These are phyloP conservation scores for Steinernema scapterisci DNA, from an alignment of 2,888 invertebrate genomes.

Conservation along the genomic window DNA sequence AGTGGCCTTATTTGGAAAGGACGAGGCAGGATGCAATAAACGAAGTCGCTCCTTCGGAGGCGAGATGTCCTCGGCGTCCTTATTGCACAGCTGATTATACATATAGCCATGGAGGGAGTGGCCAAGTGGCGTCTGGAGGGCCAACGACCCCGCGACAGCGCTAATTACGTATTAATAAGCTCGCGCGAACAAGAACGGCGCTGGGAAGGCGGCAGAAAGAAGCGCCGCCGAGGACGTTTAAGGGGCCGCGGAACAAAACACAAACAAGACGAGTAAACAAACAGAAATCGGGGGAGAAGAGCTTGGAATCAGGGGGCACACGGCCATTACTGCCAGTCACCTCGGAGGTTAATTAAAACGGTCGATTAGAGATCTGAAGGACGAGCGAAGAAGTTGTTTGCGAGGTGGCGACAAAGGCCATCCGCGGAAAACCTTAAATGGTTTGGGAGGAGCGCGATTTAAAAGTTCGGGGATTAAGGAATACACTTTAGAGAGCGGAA, in stretches of 20 bases:
- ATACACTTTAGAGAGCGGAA: too few species aligned
- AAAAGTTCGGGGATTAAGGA: too few species aligned
- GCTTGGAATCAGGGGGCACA: background rate
- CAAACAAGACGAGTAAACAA: constrained; percentile 25
- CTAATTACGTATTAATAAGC: constrained; percentile 32
- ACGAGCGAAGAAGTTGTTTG: constrained; percentile 8
- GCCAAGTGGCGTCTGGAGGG: constrained; percentile 31
- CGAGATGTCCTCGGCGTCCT: background rate
- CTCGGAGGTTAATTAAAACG: constrained; percentile 30
- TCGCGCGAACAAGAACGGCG: background rate
- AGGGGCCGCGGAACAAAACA: constrained; percentile 7
- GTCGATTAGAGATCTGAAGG: constrained; percentile 30
- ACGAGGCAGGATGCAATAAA: background rate
- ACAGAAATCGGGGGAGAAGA: background rate
- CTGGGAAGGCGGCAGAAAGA: background rate
- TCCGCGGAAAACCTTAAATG: too few species aligned
- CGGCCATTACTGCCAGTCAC: background rate
- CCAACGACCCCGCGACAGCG: background rate
- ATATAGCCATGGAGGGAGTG: background rate
- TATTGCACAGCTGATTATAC: constrained; percentile 28
- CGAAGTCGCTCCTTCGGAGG: background rate
- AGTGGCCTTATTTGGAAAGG: background rate
- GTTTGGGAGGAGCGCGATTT: background rate
- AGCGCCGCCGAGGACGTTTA: background rate
- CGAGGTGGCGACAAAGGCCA: background rate